These are phyloP conservation scores for Thecocarcelia acutangulata DNA, from an alignment of 2,888 invertebrate species.

Conservation along the genomic window DNA sequence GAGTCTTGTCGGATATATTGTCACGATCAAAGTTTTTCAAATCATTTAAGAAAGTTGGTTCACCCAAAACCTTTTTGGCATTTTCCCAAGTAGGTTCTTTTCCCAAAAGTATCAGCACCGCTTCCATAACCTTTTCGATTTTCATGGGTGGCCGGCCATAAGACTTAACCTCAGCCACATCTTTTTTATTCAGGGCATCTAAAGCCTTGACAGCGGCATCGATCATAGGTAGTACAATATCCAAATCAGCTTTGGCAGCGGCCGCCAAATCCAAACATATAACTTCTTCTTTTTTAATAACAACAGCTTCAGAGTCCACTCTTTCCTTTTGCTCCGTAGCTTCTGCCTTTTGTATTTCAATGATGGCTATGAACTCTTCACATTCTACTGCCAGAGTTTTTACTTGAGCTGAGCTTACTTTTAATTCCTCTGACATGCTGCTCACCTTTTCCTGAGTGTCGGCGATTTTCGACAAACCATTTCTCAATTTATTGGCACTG, in stretches of 20 bases:
- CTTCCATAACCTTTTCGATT: constrained; percentile 95
- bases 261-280: constrained; percentile 91
- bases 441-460: constrained; percentile 91
- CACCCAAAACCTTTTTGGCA: constrained; percentile 92
- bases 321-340: constrained; percentile 91
- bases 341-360: constrained; percentile 90
- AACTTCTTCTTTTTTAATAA: constrained; percentile 90
- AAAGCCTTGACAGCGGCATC: constrained; percentile 90
- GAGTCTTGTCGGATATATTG: constrained; percentile 90
- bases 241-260: constrained; percentile 90
- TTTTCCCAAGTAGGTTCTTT: constrained; percentile 90
- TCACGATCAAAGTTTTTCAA: constrained; percentile 94
- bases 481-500: constrained; percentile 90
- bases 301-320: constrained; percentile 87
- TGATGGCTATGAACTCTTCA: constrained; percentile 91
- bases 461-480: constrained; percentile 92
- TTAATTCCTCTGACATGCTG: constrained; percentile 91
- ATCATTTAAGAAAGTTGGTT: constrained; percentile 89
- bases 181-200: constrained; percentile 91
- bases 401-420: constrained; percentile 87
- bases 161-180: constrained; percentile 94
- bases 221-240: constrained; percentile 92
- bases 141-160: constrained; percentile 93
- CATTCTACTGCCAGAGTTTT: constrained; percentile 90
- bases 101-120: constrained; percentile 90